Evolutionary conservation across 2,888 invertebrate genomes (phyloP), one percentile per base, ranked within the genome.

Genomic region (Zaprionus lineosus): DNA sequence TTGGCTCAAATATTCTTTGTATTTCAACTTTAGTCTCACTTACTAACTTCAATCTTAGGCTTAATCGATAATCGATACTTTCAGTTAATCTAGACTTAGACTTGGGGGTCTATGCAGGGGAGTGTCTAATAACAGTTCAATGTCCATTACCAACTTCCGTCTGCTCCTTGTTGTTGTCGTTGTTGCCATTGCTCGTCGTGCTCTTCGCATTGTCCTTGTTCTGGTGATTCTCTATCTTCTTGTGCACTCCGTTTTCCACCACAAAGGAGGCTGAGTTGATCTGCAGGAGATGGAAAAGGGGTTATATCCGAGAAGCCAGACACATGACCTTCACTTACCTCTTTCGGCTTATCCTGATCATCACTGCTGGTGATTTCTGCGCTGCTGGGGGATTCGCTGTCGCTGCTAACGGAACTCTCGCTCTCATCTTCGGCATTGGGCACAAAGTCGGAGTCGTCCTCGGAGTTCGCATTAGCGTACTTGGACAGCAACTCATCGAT

Each of bases 361-460:
- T 76, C 74, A 3, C 36, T 52, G 50, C 63, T 69, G 72, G 58
- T 69, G 3, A 56, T 36, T 5, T 57, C 52, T 1, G 74, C 77
- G 41, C 78, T 74, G 44, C 51, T 57, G n/a, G 48, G 31, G 14
- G 46, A 19, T 9, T 71, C 64, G 43, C 43, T 58, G 16, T 28
- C 33, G 48, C 56, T 68, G 12, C 37, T 51, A 24, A 15, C 41
- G n/a, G 33, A 37, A 37, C 41, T 67, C 7, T 52, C 68, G 0
- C 37, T 56, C n/a, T 53, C 71, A 2, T 67, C 75, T 8, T 77
- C 74, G 0, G 69, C 53, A 3, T 74, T 55, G 8, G 88, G 88
- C 47, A 87, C 62, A 61, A 83, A 89, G 37, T 89, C 89, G 0
- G 88, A 82, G 43, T 88, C 88, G 53, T 86, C 79, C 2, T 86